Evolutionary conservation across 2,113 vertebrate genomes (phyloP).

Genomic region (Perca fluviatilis): DNA sequence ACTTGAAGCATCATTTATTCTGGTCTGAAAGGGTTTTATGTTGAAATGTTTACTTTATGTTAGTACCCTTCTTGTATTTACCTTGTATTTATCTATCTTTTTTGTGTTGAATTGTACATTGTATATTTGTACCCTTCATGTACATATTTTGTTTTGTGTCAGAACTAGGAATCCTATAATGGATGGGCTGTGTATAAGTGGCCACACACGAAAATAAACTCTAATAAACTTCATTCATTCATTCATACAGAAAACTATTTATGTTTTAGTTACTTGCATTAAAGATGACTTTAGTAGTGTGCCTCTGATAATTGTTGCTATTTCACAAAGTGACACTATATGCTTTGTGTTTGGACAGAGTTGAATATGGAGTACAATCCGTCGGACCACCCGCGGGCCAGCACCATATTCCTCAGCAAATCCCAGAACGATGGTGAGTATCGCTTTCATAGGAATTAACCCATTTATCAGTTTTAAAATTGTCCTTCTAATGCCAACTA

Average conservation of each 20-base stretch:
- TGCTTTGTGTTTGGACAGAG: slow-evolving; percentile 81
- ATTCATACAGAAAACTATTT: neutral
- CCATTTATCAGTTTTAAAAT: neutral
- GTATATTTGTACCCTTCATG: too few species aligned
- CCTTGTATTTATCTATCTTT: too few species aligned
- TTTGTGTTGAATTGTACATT: too few species aligned
- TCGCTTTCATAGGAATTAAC: neutral
- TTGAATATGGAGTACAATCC: slow-evolving; percentile 93
- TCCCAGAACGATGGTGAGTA: slow-evolving; percentile 94
- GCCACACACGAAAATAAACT: too few species aligned
- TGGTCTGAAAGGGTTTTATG: too few species aligned
- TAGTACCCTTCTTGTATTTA: too few species aligned
- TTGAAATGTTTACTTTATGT: too few species aligned
- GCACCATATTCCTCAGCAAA: slow-evolving; percentile 97
- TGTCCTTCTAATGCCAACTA: neutral
- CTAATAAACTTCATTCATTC: too few species aligned
- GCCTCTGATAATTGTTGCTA: neutral
- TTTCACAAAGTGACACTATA: neutral
- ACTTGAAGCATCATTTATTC: too few species aligned
- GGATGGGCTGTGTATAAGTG: too few species aligned
- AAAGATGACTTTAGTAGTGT: neutral
- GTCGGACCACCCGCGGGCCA: slow-evolving; percentile 91
- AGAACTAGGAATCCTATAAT: too few species aligned
- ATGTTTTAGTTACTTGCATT: neutral
- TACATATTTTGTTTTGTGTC: too few species aligned